phyloP scores from a whole-genome alignment of 2,888 invertebrate species.

The Platycheirus albimanus region DNA sequence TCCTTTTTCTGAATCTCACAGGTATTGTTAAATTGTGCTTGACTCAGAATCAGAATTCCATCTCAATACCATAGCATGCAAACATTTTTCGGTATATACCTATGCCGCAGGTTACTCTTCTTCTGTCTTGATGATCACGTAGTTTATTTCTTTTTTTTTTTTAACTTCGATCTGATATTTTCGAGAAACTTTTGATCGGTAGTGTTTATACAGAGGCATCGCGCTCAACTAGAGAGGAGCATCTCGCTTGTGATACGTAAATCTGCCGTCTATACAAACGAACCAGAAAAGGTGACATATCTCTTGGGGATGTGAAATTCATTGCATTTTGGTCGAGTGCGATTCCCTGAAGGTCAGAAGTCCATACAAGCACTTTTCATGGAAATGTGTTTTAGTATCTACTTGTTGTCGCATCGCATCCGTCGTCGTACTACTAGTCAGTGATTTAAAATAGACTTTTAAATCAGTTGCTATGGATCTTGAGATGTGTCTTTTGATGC shows the following conservation, averaged over 20 bases:
- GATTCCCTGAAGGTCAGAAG: conserved; percentile 72
- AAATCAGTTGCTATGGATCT: conserved; percentile 67
- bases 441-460: conserved; percentile 57
- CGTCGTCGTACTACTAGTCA: background rate
- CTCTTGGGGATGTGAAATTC: conserved; percentile 66
- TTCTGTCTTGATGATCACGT: conserved; percentile 36
- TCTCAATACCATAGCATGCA: conserved; percentile 59
- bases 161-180: conserved; percentile 63
- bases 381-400: background rate
- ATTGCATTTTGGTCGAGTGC: conserved; percentile 63
- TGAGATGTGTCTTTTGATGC: conserved; percentile 62
- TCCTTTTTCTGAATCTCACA: conserved; percentile 62
- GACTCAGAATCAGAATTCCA: conserved; percentile 57
- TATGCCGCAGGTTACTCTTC: conserved; percentile 18
- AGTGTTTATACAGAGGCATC: conserved; percentile 53
- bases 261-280: conserved; percentile 49
- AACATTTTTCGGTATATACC: conserved; percentile 50
- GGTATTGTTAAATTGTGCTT: conserved; percentile 70
- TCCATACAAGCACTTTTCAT: conserved; percentile 44
- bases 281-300: conserved; percentile 58
- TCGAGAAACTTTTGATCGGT: conserved; percentile 61
- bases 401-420: no score
- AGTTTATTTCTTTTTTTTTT: background rate
- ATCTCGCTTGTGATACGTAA: conserved; percentile 63
- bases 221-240: conserved; percentile 23